Evolutionary conservation across 2,888 invertebrate species (phyloP).

Genomic region (Acronicta alni): DNA sequence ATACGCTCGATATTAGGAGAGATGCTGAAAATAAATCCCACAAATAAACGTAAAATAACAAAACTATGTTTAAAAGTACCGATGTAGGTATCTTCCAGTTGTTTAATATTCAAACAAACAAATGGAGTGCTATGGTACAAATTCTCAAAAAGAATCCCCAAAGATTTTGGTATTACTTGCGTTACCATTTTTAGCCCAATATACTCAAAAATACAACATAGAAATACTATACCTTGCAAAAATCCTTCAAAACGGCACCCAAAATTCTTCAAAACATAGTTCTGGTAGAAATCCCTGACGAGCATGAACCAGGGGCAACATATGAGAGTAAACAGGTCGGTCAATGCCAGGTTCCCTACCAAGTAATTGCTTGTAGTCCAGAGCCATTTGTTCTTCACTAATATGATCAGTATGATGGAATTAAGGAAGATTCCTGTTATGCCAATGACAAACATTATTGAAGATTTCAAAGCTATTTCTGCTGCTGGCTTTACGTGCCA

Average conservation of each 20-base stretch:
- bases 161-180: no score
- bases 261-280: slow-evolving; percentile 92
- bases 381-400: slow-evolving; percentile 90
- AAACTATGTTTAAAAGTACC: no score
- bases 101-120: no score
- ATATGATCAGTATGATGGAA: slow-evolving; percentile 90
- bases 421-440: slow-evolving; percentile 92
- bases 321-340: slow-evolving; percentile 91
- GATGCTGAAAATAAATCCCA: slow-evolving; percentile 84
- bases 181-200: no score
- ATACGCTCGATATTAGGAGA: slow-evolving; percentile 93
- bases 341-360: slow-evolving; percentile 93
- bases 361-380: slow-evolving; percentile 92
- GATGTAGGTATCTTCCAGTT: no score
- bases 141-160: no score
- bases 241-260: slow-evolving; percentile 95
- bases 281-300: slow-evolving; percentile 93
- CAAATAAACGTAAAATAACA: no score
- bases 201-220: background rate
- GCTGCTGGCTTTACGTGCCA: slow-evolving; percentile 90
- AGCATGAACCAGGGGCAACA: slow-evolving; percentile 94
- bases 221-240: slow-evolving; percentile 90
- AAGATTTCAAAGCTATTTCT: slow-evolving; percentile 90
- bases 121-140: no score
- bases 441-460: slow-evolving; percentile 90